A percentile compares a stretch with the other conserved stretches of the same genome.
Conservation (phyloP, 2,113 vertebrate species). For the Malurus elegans region DNA sequence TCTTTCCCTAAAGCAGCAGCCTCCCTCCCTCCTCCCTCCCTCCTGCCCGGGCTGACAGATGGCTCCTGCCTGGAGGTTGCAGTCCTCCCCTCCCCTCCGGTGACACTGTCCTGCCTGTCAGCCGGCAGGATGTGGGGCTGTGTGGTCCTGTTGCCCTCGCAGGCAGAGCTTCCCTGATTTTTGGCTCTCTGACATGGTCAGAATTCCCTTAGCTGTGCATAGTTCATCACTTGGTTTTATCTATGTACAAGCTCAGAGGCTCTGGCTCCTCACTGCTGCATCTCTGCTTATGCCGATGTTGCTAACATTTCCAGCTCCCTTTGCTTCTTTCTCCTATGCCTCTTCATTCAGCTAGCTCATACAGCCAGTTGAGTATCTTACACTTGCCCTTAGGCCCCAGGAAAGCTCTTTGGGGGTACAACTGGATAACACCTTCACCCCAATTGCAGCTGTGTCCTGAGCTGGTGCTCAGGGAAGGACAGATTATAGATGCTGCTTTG, state of each 20-base stretch:
- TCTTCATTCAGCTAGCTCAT: background rate
- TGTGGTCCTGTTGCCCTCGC: background rate
- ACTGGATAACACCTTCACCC: background rate
- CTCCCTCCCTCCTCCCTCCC: background rate
- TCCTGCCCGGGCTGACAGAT: slow-evolving; percentile 20
- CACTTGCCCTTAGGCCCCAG: background rate
- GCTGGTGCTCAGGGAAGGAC: background rate
- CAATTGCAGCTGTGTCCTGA: background rate
- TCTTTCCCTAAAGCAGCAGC: background rate
- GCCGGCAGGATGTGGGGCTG: background rate
- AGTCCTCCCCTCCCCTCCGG: background rate
- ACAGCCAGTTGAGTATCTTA: background rate
- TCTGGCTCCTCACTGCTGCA: background rate
- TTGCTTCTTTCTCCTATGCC: background rate
- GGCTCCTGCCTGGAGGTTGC: slow-evolving; percentile 8
- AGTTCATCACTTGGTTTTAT: background rate
- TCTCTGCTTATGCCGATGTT: background rate
- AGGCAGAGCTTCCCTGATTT: background rate
- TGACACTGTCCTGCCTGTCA: background rate
- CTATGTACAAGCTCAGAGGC: background rate
- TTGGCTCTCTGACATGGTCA: background rate
- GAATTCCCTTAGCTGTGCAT: background rate
- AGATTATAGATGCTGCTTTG: background rate
- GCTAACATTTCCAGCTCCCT: background rate
- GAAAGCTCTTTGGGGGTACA: background rate